phyloP scores from a whole-genome alignment of 1,140 invertebrate genomes.

The Lepidurus packardi region DNA sequence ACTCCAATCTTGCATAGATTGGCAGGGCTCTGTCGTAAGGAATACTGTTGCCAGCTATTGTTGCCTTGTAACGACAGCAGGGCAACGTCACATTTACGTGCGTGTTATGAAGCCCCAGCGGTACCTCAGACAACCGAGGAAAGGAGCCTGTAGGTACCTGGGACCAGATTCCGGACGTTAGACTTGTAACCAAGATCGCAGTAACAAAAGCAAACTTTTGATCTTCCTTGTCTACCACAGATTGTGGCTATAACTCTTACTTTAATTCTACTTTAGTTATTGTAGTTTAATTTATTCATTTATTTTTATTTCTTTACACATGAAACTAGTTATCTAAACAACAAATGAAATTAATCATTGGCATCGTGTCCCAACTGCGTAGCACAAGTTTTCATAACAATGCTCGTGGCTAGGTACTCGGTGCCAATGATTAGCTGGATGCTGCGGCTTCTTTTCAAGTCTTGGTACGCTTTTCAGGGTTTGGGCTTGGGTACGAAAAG shows the following conservation, averaged over 20 bases:
- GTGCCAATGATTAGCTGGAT: constrained; percentile 8
- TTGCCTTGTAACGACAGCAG: background rate
- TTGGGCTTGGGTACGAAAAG: too few relatives aligned
- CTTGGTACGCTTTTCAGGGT: background rate
- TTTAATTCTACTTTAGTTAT: too few relatives aligned
- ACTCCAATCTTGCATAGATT: background rate
- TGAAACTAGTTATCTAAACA: too few relatives aligned
- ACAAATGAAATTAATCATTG: too few relatives aligned
- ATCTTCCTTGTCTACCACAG: background rate
- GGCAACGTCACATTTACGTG: constrained; percentile 2
- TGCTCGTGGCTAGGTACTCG: constrained; percentile 3
- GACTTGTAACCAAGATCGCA: background rate
- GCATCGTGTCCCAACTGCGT: too few relatives aligned
- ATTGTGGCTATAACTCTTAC: too few relatives aligned
- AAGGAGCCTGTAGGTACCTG: background rate
- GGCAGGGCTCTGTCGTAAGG: background rate
- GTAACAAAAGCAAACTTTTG: background rate
- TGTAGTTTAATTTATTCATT: too few relatives aligned
- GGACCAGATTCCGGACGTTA: constrained; percentile 1
- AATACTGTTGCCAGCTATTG: background rate
- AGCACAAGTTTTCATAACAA: background rate
- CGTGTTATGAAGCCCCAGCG: constrained; percentile 3
- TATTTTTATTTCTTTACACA: too few relatives aligned
- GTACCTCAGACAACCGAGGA: background rate
- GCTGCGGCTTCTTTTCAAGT: background rate